Base-by-base conservation (phyloP, 2,113 vertebrate species). In the Murina feae region DNA sequence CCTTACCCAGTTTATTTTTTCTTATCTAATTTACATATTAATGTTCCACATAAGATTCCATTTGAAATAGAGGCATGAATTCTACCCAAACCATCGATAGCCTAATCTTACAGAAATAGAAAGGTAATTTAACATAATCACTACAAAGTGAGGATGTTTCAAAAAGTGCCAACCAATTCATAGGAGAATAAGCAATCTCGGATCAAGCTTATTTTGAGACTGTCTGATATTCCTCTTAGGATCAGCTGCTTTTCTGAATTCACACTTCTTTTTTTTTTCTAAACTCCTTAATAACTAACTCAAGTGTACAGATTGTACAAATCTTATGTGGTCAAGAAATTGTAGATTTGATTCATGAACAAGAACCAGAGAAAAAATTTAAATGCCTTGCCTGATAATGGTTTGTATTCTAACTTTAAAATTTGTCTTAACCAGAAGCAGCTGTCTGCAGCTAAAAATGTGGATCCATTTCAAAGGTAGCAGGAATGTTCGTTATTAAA, bases 21-120 rank as follows among this genome's bases (percentile, higher is more conserved):
- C 66, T 49, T 69, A 14, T 42, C 60, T 96, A 84, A 82, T 96
- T 96, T 95, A 94, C 96, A 95, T 92, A 87, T 78, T 97, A 94
- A 96, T 92, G 76, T 51, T 90, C 81, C 85, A 75, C 79, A 65
- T 30, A 94, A 93, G 90, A 93, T 51, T 95, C 58, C 51, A 63
- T 39, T 87, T 71, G 86, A 80, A 94, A 96, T 86, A 94, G 35
- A 94, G 72, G 66, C 35, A n/a, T 78, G 58, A 30, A 88, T 94
- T 96, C 86, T 71, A 87, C 71, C 93, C 81, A 94, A 83, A 91
- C 32, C 47, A 76, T 47, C 1, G 32, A 53, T 86, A 80, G 25
- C 39, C 35, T 91, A 80, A 79, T 86, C 76, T 75, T 81, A 89
- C 35, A 93, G 92, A 94, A 84, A 95, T 80, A 92, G 53, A 90